phyloP scores from a whole-genome alignment of 1,140 invertebrate genomes.

The Penaeus vannamei region DNA sequence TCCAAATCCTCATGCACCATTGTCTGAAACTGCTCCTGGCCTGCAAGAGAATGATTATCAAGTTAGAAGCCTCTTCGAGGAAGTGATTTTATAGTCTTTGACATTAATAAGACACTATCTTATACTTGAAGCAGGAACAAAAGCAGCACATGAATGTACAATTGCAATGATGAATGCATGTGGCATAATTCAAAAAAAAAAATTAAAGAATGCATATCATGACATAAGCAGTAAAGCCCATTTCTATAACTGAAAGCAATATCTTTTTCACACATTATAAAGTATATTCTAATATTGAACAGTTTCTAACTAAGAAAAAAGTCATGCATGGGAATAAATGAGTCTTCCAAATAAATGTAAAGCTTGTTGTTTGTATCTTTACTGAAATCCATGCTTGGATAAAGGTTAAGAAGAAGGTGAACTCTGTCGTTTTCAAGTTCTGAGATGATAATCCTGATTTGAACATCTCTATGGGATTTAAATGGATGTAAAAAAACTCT shows the following conservation, averaged over 20 bases:
- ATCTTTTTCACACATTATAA: conserved; percentile 43
- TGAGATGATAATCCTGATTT: conserved; percentile 7
- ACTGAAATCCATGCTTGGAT: conserved; percentile 49
- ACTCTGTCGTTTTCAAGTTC: conserved; percentile 25
- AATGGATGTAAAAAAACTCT: not conserved
- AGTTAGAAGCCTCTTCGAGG: not conserved
- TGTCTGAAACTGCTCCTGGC: conserved; percentile 68
- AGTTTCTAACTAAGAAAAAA: conserved; percentile 34
- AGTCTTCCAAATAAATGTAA: conserved; percentile 3
- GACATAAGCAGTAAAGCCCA: conserved; percentile 56
- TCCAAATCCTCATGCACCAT: conserved; percentile 65
- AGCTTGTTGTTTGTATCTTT: conserved; percentile 35
- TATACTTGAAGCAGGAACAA: conserved; percentile 56
- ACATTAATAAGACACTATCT: not conserved
- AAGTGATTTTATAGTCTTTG: not conserved
- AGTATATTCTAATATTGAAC: conserved; percentile 39
- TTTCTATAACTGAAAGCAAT: conserved; percentile 42
- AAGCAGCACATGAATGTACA: conserved; percentile 56
- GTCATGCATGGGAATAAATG: conserved; percentile 24
- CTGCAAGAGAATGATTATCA: conserved; percentile 41
- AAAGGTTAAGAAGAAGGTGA: not conserved
- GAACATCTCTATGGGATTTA: conserved; percentile 8
- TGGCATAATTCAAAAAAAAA: too few species aligned
- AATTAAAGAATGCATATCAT: conserved; percentile 51
- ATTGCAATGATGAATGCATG: conserved; percentile 58